Conservation (phyloP, 2,888 invertebrate species). For the Hydropsyche betteni region DNA sequence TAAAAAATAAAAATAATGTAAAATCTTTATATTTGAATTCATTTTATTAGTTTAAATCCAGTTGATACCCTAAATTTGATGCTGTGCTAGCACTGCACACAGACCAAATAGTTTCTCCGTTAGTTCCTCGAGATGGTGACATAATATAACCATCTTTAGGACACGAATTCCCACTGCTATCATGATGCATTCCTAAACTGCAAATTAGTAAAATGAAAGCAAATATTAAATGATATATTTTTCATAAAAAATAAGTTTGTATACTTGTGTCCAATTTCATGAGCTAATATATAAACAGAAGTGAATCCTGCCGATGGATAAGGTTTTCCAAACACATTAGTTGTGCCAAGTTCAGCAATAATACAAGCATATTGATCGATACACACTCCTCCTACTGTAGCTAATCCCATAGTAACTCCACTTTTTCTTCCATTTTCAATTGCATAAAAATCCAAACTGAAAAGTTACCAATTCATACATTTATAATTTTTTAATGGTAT, state of each 20-base stretch:
- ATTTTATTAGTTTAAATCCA: conserved; percentile 47
- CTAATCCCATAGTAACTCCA: conserved; percentile 82
- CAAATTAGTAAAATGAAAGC: background rate
- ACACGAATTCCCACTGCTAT: conserved; percentile 76
- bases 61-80: conserved; percentile 67
- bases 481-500: background rate
- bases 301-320: conserved; percentile 87
- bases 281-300: conserved; percentile 82
- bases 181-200: conserved; percentile 84
- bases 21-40: background rate
- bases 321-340: conserved; percentile 77
- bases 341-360: conserved; percentile 80
- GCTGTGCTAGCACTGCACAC: conserved; percentile 75
- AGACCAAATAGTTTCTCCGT: conserved; percentile 83
- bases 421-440: conserved; percentile 75
- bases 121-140: conserved; percentile 82
- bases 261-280: conserved; percentile 87
- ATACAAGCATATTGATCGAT: conserved; percentile 77
- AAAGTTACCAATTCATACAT: conserved; percentile 23
- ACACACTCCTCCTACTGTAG: conserved; percentile 83
- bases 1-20: conserved; percentile 48
- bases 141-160: conserved; percentile 82
- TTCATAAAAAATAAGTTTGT: conserved; percentile 53
- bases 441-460: conserved; percentile 76
- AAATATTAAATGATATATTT: conserved; percentile 7